Conservation (phyloP, 2,113 vertebrate species). For the Scomber scombrus region DNA sequence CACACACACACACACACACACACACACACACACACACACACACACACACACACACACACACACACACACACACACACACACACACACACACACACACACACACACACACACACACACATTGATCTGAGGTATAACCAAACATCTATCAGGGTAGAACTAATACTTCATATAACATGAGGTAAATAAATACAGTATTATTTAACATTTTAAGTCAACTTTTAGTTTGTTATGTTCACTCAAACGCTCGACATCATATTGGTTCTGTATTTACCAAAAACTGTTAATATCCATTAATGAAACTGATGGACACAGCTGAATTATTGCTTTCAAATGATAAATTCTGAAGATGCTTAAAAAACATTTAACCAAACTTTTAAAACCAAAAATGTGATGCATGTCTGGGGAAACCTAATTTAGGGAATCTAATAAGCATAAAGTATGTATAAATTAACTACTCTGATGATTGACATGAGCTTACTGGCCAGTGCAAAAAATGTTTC, state of each 20-base stretch:
- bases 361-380: not conserved
- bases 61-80: no score
- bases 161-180: constrained; percentile 61
- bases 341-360: not conserved
- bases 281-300: not conserved
- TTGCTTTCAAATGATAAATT: not conserved
- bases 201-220: not conserved
- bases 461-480: constrained; percentile 25
- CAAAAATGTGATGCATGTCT: not conserved
- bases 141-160: constrained; percentile 21
- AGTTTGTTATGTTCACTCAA: constrained; percentile 13
- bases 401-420: constrained; percentile 6
- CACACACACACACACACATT: not conserved
- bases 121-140: constrained; percentile 54
- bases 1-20: no score
- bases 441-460: constrained; percentile 44
- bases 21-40: no score
- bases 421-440: constrained; percentile 49
- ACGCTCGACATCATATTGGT: not conserved
- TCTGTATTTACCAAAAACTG: constrained; percentile 11
- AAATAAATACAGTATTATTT: not conserved
- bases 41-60: no score
- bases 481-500: constrained; percentile 42
- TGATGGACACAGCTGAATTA: not conserved
- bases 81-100: no score